Evolutionary conservation across 2,113 vertebrate species (phyloP).

Genomic region (Setophaga petechia): DNA sequence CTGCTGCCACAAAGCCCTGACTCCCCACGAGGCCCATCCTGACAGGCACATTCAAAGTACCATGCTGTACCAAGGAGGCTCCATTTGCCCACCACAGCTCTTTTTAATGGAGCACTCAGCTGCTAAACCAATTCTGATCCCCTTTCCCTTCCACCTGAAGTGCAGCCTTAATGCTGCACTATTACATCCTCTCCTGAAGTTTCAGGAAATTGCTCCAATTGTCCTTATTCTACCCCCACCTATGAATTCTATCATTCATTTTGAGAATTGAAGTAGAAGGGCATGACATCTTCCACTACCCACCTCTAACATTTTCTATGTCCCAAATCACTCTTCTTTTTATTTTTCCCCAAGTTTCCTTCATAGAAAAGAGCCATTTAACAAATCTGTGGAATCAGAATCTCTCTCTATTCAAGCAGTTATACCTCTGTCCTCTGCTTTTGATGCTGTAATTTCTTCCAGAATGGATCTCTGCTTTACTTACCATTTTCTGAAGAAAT

Average conservation of each 20-base stretch:
- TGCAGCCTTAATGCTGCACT: not conserved
- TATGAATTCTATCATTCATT: not conserved
- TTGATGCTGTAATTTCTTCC: not conserved
- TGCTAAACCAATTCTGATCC: not conserved
- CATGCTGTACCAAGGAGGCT: not conserved
- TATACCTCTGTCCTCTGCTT: not conserved
- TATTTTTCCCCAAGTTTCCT: not conserved
- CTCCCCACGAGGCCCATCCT: not conserved
- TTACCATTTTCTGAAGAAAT: constrained; percentile 2
- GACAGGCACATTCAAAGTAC: not conserved
- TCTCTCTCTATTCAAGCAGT: not conserved
- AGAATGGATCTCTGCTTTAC: not conserved
- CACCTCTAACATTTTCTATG: not conserved
- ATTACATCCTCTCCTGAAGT: not conserved
- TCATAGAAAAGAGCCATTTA: not conserved
- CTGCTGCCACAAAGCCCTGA: not conserved
- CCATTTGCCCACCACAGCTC: not conserved
- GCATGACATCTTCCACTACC: not conserved
- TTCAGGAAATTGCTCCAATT: not conserved
- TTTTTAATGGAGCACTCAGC: not conserved
- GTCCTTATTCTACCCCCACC: not conserved
- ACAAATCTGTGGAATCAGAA: not conserved
- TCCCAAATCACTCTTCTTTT: not conserved
- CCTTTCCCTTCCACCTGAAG: not conserved
- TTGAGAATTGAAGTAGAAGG: not conserved